Conservation (phyloP, 1,140 invertebrate genomes). For the Asbolus verrucosus region DNA sequence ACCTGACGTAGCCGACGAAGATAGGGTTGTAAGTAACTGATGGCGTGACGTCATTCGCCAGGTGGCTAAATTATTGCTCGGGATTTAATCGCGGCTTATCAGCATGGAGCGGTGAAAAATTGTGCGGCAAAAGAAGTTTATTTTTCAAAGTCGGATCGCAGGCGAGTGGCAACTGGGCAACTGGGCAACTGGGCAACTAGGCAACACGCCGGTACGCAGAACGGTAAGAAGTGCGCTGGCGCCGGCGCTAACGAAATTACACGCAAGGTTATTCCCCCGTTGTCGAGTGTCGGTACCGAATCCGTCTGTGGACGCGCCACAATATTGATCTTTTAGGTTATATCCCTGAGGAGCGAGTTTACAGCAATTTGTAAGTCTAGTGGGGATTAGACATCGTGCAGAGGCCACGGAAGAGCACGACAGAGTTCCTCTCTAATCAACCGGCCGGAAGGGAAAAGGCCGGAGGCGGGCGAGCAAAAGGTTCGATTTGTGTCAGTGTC, state of each 20-base stretch:
- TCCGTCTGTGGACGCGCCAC: constrained; percentile 51
- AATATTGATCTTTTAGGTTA: constrained; percentile 63
- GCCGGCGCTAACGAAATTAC: constrained; percentile 4
- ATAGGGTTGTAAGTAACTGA: too few relatives aligned
- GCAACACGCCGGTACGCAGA: too few relatives aligned
- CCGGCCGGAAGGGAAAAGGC: neutral
- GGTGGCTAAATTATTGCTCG: too few relatives aligned
- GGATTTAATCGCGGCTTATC: too few relatives aligned
- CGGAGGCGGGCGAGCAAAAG: too few relatives aligned
- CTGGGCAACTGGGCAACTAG: too few relatives aligned
- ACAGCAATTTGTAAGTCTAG: constrained; percentile 52
- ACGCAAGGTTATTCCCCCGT: constrained; percentile 37
- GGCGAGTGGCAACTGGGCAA: too few relatives aligned
- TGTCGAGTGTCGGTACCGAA: constrained; percentile 46
- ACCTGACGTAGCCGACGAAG: too few relatives aligned
- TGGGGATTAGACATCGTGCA: constrained; percentile 53
- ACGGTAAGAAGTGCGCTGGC: neutral
- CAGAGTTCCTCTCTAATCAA: constrained; percentile 23
- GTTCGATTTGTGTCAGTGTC: neutral
- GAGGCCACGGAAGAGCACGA: constrained; percentile 45
- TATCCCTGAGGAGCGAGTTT: constrained; percentile 59
- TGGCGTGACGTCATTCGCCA: too few relatives aligned
- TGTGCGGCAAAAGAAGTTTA: too few relatives aligned
- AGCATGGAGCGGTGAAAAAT: too few relatives aligned
- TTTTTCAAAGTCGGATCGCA: too few relatives aligned